A percentile compares a stretch with the other conserved stretches of the same genome.
These are phyloP conservation scores for Hipposideros armiger DNA, from an alignment of 2,113 vertebrate species.

Conservation along the genomic window DNA sequence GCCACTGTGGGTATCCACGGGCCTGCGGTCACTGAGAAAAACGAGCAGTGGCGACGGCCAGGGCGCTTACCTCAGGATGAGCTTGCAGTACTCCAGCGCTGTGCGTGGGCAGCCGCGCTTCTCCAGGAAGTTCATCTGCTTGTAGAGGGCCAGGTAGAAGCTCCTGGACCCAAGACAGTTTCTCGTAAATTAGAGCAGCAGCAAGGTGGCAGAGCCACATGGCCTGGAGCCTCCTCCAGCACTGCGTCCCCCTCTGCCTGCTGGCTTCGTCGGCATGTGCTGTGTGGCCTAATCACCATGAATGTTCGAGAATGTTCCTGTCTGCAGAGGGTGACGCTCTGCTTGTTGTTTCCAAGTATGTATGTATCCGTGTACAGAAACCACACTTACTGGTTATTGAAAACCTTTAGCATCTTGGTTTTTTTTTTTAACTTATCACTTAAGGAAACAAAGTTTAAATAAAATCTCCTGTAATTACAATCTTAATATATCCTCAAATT, in stretches of 20 bases:
- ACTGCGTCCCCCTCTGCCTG: rapidly evolving
- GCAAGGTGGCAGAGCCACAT: background rate
- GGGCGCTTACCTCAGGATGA: slow-evolving; percentile 93
- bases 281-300: rapidly evolving
- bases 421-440: background rate
- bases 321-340: background rate
- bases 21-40: rapidly evolving
- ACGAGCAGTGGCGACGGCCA: rapidly evolving
- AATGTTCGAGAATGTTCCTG: background rate
- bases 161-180: slow-evolving; percentile 87
- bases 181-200: background rate
- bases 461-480: background rate
- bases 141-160: slow-evolving; percentile 97
- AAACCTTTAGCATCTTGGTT: background rate
- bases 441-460: background rate
- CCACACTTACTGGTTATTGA: no score
- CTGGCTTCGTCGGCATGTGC: background rate
- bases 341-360: background rate
- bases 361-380: background rate
- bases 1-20: rapidly evolving
- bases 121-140: slow-evolving; percentile 97
- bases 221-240: background rate
- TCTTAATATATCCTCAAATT: background rate
- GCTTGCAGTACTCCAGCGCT: slow-evolving; percentile 97
- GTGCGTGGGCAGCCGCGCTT: slow-evolving; percentile 97